A percentile compares a stretch with the other conserved stretches of the same genome.
Conservation (phyloP, 53 echinoderm and acorn worm species). For the Echinometra lucunter region DNA sequence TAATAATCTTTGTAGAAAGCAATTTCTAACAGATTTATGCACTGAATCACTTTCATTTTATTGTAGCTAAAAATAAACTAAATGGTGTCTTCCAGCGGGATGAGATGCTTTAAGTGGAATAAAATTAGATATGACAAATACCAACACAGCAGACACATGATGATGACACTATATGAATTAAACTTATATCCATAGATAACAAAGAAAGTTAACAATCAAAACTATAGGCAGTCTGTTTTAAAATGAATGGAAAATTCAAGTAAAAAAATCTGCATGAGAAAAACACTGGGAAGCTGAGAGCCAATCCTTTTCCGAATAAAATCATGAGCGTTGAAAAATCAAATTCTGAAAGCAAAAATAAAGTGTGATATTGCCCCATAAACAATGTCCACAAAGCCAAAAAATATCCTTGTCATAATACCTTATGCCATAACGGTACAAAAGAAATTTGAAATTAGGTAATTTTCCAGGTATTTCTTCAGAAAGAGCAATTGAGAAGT, state of each 20-base stretch:
- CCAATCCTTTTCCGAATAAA: neutral
- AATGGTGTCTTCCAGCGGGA: neutral
- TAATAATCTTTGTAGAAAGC: neutral
- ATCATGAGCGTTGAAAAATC: neutral
- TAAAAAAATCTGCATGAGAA: neutral
- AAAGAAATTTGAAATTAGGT: neutral
- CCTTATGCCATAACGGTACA: too few species aligned
- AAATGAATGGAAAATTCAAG: neutral
- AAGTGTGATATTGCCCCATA: neutral
- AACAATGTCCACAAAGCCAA: too few species aligned
- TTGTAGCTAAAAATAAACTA: neutral
- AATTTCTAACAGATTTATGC: neutral
- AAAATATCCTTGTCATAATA: too few species aligned
- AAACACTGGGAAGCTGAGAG: neutral
- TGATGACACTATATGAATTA: neutral
- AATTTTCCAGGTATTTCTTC: neutral
- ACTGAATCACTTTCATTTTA: neutral
- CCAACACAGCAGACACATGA: neutral
- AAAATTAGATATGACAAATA: neutral
- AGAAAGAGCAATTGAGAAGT: neutral
- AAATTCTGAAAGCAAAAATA: neutral
- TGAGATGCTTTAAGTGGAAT: neutral
- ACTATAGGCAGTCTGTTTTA: neutral
- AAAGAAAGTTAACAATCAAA: neutral
- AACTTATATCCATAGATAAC: neutral